Conservation (phyloP, 2,113 vertebrate genomes). For the Corydoras sp. region DNA sequence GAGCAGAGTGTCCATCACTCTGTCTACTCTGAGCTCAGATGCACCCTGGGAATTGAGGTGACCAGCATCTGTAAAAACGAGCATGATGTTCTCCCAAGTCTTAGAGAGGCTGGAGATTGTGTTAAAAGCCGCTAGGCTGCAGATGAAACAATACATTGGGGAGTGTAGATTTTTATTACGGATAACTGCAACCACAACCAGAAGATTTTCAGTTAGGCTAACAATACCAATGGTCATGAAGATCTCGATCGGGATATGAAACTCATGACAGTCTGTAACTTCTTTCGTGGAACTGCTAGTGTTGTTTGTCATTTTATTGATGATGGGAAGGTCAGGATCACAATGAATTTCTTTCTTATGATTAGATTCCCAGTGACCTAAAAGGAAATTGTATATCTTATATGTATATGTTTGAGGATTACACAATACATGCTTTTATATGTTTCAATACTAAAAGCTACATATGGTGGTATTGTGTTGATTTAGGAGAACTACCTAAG, state of each 20-base stretch:
- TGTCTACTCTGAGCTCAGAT: conserved; percentile 75
- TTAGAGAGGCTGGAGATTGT: conserved; percentile 84
- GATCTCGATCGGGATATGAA: conserved; percentile 75
- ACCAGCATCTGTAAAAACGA: conserved; percentile 72
- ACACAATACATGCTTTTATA: too few species aligned
- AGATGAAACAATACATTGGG: conserved; percentile 95
- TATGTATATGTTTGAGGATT: too few species aligned
- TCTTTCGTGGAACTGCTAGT: conserved; percentile 17
- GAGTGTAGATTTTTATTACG: conserved; percentile 85
- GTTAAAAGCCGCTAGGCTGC: conserved; percentile 89
- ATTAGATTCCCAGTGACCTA: neutral
- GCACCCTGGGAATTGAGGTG: conserved; percentile 65
- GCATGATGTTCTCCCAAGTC: conserved; percentile 80
- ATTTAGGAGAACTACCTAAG: too few species aligned
- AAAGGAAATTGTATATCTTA: too few species aligned
- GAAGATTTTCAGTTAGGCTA: conserved; percentile 83
- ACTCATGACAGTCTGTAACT: conserved; percentile 69
- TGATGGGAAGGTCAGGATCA: neutral
- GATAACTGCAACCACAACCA: conserved; percentile 80
- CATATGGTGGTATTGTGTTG: too few species aligned
- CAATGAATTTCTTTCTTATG: neutral
- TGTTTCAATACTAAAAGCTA: too few species aligned
- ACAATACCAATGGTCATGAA: conserved; percentile 77
- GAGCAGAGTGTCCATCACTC: conserved; percentile 83
- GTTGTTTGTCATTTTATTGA: conserved; percentile 20